phyloP scores from a whole-genome alignment of 2,888 invertebrate genomes.

The Clusia tigrina region DNA sequence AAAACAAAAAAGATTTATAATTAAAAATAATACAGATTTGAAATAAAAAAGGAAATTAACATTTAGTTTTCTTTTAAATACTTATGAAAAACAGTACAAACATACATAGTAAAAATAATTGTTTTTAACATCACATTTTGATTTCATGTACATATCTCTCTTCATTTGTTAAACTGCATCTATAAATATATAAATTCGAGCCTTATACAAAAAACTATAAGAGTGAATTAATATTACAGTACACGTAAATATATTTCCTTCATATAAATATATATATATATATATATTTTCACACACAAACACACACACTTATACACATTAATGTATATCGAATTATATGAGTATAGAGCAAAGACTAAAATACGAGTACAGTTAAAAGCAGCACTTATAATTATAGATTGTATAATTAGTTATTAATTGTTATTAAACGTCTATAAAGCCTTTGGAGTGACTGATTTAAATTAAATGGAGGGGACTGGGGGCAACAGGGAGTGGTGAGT shows the following conservation, averaged over 20 bases:
- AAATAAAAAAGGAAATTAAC: not conserved
- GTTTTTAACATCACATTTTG: slow-evolving; percentile 11
- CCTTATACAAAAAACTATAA: slow-evolving; percentile 4
- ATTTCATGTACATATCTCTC: not conserved
- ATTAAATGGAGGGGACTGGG: too few relatives aligned
- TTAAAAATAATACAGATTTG: not conserved
- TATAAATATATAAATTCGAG: slow-evolving; percentile 6
- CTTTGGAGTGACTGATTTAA: too few relatives aligned
- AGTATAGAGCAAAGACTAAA: too few relatives aligned
- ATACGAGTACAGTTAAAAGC: too few relatives aligned
- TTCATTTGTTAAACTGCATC: not conserved
- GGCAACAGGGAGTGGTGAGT: too few relatives aligned
- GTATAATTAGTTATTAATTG: too few relatives aligned
- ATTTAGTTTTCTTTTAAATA: not conserved
- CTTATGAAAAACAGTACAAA: not conserved
- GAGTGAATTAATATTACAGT: too few relatives aligned
- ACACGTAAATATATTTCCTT: not conserved
- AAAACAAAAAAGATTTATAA: not conserved
- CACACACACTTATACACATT: too few relatives aligned
- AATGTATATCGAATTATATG: too few relatives aligned
- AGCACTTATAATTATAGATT: too few relatives aligned
- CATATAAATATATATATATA: not conserved
- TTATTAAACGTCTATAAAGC: too few relatives aligned
- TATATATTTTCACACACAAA: too few relatives aligned
- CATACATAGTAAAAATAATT: slow-evolving; percentile 9